Conservation (phyloP, 2,888 invertebrate genomes). For the Odontocerum albicorne region DNA sequence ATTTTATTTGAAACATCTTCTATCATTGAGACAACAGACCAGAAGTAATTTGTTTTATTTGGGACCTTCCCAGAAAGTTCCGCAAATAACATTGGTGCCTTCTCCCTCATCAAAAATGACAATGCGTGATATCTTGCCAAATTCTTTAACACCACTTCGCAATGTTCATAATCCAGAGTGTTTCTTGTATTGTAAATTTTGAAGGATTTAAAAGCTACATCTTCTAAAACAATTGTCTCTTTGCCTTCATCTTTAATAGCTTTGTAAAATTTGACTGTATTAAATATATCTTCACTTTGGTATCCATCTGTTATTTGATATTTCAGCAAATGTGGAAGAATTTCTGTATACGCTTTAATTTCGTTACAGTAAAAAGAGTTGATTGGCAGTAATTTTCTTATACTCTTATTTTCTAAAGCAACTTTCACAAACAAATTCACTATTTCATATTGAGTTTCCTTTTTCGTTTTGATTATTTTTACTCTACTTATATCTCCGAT, state of each 20-base stretch:
- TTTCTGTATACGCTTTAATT: conserved; percentile 11
- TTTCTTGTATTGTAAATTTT: conserved; percentile 27
- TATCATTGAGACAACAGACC: no score
- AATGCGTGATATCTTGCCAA: conserved; percentile 38
- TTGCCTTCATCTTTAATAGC: conserved; percentile 2
- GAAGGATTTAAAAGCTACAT: conserved; percentile 32
- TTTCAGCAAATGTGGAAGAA: conserved; percentile 15
- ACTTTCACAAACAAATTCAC: no score
- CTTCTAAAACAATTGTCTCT: conserved; percentile 36
- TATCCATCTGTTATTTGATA: conserved; percentile 4
- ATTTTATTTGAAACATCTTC: no score
- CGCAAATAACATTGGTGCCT: conserved; percentile 30
- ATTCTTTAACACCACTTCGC: conserved; percentile 29
- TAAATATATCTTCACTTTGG: background rate
- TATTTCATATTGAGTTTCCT: no score
- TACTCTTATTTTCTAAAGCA: no score
- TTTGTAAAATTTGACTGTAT: conserved; percentile 16
- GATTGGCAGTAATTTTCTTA: no score
- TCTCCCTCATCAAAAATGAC: conserved; percentile 36
- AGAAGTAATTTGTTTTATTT: background rate
- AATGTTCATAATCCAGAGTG: conserved; percentile 28
- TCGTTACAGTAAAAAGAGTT: conserved; percentile 22
- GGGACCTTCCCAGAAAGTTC: conserved; percentile 13
- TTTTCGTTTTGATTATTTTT: no score
- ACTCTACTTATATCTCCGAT: no score